Percentiles rank a stretch among this genome's conserved stretches.
phyloP scores from a whole-genome alignment of 1,140 invertebrate genomes.

The Aleiodes sp. region DNA sequence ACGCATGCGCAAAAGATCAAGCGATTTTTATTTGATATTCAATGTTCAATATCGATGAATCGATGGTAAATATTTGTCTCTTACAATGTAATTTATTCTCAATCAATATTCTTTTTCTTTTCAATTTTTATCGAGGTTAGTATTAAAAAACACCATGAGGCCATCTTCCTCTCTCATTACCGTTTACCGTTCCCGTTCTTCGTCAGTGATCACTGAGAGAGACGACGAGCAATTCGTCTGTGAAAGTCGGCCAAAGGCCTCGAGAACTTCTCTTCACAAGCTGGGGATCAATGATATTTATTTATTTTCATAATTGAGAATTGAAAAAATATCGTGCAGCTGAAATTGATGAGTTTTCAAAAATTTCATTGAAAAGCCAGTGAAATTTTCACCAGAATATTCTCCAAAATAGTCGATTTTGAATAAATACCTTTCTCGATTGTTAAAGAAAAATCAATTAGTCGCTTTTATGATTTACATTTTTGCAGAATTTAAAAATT shows the following conservation, averaged over 20 bases:
- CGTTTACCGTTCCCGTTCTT: slow-evolving; percentile 25
- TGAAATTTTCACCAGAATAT: too few species aligned
- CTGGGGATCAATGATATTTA: slow-evolving; percentile 22
- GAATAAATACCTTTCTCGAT: too few species aligned
- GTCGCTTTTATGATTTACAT: too few species aligned
- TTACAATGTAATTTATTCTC: not conserved
- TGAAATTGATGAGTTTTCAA: too few species aligned
- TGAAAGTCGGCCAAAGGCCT: slow-evolving; percentile 32
- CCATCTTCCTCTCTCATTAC: not conserved
- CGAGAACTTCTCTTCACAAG: slow-evolving; percentile 13
- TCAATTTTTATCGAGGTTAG: not conserved
- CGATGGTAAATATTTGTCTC: not conserved
- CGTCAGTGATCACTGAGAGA: not conserved
- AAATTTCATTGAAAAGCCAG: too few species aligned
- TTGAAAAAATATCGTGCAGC: too few species aligned
- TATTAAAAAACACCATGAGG: not conserved
- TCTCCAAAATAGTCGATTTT: too few species aligned
- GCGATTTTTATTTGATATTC: not conserved
- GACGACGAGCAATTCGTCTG: slow-evolving; percentile 26
- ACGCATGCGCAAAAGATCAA: not conserved
- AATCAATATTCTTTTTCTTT: too few species aligned
- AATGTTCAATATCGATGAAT: too few species aligned
- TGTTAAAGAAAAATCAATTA: too few species aligned
- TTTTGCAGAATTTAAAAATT: too few species aligned
- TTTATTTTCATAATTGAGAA: not conserved